Conservation (phyloP, 2,888 invertebrate genomes). For the Trachelus tabidus region DNA sequence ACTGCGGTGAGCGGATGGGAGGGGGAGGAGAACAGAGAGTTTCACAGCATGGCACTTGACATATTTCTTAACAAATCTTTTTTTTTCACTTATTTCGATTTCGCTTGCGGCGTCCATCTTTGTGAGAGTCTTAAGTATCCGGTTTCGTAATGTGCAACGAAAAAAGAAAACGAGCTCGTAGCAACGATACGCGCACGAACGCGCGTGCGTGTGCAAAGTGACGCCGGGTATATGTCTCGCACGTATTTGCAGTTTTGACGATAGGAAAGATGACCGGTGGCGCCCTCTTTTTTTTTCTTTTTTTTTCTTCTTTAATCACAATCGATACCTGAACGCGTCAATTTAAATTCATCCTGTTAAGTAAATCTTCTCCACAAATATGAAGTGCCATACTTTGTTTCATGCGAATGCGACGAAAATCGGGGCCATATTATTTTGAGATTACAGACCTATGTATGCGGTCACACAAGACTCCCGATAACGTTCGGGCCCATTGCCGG, state of each 20-base stretch:
- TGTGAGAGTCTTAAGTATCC: slow-evolving; percentile 59
- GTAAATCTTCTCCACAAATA: slow-evolving; percentile 37
- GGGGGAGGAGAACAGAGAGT: slow-evolving; percentile 17
- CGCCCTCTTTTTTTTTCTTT: background rate
- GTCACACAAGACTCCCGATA: too few relatives aligned
- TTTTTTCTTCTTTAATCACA: slow-evolving; percentile 10
- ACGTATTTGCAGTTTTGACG: too few relatives aligned
- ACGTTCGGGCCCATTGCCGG: too few relatives aligned
- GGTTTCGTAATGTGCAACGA: slow-evolving; percentile 15
- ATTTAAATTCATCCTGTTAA: too few relatives aligned
- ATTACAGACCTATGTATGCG: too few relatives aligned
- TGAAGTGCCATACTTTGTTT: slow-evolving; percentile 61
- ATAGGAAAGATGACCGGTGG: background rate
- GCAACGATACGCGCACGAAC: slow-evolving; percentile 28
- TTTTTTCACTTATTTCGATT: background rate
- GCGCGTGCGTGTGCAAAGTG: slow-evolving; percentile 13
- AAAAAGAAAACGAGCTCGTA: background rate
- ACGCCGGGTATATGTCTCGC: background rate
- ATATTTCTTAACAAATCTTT: slow-evolving; percentile 26
- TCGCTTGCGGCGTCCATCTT: slow-evolving; percentile 49
- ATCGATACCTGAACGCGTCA: too few relatives aligned
- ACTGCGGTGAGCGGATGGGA: too few relatives aligned
- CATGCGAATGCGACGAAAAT: background rate
- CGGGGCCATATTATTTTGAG: too few relatives aligned
- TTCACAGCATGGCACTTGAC: slow-evolving; percentile 58